Conservation (phyloP, 1,140 invertebrate species). For the Drosophila neocordata region DNA sequence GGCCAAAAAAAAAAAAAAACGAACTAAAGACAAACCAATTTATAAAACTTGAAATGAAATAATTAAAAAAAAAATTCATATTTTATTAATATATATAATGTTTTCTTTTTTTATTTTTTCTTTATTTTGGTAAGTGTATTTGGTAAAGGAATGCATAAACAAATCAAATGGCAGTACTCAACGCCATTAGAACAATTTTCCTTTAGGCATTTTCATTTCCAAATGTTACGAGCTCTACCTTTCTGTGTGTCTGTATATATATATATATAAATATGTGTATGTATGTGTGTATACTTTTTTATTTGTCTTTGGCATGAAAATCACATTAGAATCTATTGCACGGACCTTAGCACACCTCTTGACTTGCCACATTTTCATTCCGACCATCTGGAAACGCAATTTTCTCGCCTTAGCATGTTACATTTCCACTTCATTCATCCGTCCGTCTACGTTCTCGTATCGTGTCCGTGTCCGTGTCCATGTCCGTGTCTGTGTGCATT, state of each 20-base stretch:
- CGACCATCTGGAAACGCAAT: conserved; percentile 31
- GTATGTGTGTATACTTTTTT: conserved; percentile 13
- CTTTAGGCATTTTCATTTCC: too few relatives aligned
- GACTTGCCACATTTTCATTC: neutral
- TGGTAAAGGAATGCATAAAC: neutral
- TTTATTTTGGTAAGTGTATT: neutral
- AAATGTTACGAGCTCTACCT: too few relatives aligned
- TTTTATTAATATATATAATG: neutral
- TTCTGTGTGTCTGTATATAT: too few relatives aligned
- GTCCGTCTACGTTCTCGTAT: neutral
- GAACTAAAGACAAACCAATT: too few relatives aligned
- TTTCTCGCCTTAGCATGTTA: conserved; percentile 53
- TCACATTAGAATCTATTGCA: conserved; percentile 57
- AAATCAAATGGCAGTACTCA: neutral
- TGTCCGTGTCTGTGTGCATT: conserved; percentile 41
- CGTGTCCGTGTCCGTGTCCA: neutral
- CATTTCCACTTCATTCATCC: conserved; percentile 27
- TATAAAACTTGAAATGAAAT: too few relatives aligned
- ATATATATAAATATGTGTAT: too few relatives aligned
- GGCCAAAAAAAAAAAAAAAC: too few relatives aligned
- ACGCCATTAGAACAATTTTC: neutral
- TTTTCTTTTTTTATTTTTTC: neutral
- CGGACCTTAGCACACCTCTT: conserved; percentile 32
- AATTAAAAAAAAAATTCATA: too few relatives aligned
- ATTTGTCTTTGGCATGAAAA: conserved; percentile 48